Conservation (phyloP, 2,113 vertebrate species). For the Microcebus ravelobensis region DNA sequence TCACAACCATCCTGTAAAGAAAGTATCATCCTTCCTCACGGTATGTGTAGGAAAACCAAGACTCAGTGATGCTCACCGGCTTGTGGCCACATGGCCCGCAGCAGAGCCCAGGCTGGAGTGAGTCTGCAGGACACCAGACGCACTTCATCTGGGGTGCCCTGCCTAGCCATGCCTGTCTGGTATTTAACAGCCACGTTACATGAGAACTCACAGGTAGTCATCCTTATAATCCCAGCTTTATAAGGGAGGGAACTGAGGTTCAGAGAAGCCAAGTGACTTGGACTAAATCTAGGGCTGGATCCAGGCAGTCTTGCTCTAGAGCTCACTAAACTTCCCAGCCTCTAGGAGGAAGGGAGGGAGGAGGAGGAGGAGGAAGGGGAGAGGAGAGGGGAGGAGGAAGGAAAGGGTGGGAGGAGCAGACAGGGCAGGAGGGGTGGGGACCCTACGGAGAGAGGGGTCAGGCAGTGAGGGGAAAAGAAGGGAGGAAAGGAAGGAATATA, state of each 20-base stretch:
- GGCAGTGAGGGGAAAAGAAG: background rate
- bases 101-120: background rate
- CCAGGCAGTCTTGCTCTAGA: background rate
- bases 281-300: background rate
- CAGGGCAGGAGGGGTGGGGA: background rate
- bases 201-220: rapidly evolving
- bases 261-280: background rate
- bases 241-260: background rate
- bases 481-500: background rate
- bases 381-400: background rate
- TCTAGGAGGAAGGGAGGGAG: background rate
- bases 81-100: rapidly evolving
- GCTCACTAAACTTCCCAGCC: background rate
- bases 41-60: background rate
- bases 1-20: background rate
- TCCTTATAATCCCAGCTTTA: background rate
- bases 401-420: too few relatives aligned
- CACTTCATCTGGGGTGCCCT: background rate
- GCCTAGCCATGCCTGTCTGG: background rate
- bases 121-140: background rate
- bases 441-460: background rate
- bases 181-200: rapidly evolving
- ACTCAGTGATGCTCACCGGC: background rate
- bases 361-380: too few relatives aligned
- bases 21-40: background rate